Conservation (phyloP, 1,140 invertebrate genomes). For the Cyclina sinensis region DNA sequence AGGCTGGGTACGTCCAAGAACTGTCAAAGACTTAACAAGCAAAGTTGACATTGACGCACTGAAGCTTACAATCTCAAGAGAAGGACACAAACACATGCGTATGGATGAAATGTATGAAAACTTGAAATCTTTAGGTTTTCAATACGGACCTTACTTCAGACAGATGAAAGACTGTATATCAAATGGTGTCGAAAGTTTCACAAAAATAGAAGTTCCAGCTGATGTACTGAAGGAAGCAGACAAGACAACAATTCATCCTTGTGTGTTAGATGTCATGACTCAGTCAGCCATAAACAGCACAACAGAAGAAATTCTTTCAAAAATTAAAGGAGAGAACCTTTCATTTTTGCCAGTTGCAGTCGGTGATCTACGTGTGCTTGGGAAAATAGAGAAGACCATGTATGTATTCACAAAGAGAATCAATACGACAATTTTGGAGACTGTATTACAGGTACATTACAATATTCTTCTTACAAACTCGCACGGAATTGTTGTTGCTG, state of each 20-base stretch:
- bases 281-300: slow-evolving; percentile 9
- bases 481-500: neutral
- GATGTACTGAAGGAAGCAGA: neutral
- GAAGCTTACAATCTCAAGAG: neutral
- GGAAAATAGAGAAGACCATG: slow-evolving; percentile 9
- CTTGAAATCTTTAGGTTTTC: slow-evolving; percentile 22
- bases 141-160: slow-evolving; percentile 31
- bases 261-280: slow-evolving; percentile 42
- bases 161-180: neutral
- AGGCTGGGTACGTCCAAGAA: neutral
- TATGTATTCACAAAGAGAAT: slow-evolving; percentile 8
- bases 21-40: neutral
- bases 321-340: neutral
- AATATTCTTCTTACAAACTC: neutral
- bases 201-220: neutral
- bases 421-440: slow-evolving; percentile 22
- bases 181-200: neutral
- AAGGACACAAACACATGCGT: neutral
- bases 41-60: neutral
- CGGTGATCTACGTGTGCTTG: neutral
- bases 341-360: slow-evolving; percentile 19
- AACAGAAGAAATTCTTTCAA: neutral
- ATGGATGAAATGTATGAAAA: slow-evolving; percentile 13
- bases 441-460: slow-evolving; percentile 11
- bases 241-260: slow-evolving; percentile 26